Base-by-base conservation (phyloP, 1,140 invertebrate genomes). In the Conus betulinus region DNA sequence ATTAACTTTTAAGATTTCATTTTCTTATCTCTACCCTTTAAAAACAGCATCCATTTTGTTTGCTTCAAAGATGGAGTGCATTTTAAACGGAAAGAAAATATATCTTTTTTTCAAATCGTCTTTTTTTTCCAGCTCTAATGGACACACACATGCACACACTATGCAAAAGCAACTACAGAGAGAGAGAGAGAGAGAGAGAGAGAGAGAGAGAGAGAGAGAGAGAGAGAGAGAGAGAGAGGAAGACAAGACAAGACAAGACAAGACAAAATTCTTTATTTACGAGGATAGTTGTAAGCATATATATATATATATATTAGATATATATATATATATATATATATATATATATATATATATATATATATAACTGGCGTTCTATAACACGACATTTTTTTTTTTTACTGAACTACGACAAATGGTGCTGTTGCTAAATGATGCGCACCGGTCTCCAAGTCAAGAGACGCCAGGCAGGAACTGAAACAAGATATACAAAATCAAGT, bases 311-410 rank as follows among this genome's bases (percentile, higher is more conserved):
- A 67, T 67, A 67, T 67, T 15, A 63, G 60, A 63, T 67, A 67
- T 67, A 67, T 67, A 67, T 67, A 67, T 67, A 67, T 67, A 67
- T 67, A 67, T 67, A 67, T 67, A 67, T 67, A 67, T 67, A 67
- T 67, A 67, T 67, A 67, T 67, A 67, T 67, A 67, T 67, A 67
- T 67, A 67, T 67, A 67, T 63, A 20, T 8, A 8, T 11, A 20
- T 63, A 11, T 20, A 63, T 11, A 63, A 63, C 60, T 67, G 11
- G 11, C 60, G 20, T 67, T 1, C 11, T 67, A 23, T 15, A 67
- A 63, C 8, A 67, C 13, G 20, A 67, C 11, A 8, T 8, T 63
- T 67, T 15, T 67, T 67, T 13, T 23, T 67, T 13, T 2, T 2
- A 67, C 11, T 23, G 20, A 23, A 67, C 20, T 15, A 23, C 60